Conservation (phyloP, 2,888 invertebrate species). For the Exocentrus adspersus region DNA sequence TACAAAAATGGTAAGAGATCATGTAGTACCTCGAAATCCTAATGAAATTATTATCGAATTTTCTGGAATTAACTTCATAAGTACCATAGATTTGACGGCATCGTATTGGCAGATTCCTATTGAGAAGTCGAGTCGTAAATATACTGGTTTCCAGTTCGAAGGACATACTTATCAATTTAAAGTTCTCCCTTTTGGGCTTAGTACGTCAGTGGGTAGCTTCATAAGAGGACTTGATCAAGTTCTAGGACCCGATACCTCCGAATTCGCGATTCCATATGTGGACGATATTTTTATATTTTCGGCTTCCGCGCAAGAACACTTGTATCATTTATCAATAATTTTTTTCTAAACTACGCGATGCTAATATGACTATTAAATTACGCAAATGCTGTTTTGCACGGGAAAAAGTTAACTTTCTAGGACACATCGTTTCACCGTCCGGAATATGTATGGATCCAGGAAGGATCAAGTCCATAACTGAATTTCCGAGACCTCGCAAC, state of each 20-base stretch:
- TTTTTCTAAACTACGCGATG: neutral
- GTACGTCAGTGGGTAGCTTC: conserved; percentile 5
- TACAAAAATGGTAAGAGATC: conserved; percentile 6
- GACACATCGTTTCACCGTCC: conserved; percentile 13
- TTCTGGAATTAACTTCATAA: neutral
- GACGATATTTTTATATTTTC: conserved; percentile 3
- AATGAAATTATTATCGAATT: conserved; percentile 1
- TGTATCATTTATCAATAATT: neutral
- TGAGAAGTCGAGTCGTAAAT: neutral
- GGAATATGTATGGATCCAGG: neutral
- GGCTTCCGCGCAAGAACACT: neutral
- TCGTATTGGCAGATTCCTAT: conserved; percentile 19
- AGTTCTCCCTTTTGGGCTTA: neutral
- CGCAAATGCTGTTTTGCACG: conserved; percentile 7
- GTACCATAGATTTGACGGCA: conserved; percentile 13
- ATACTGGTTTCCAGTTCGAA: conserved; percentile 9
- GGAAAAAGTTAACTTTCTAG: neutral
- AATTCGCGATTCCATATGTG: neutral
- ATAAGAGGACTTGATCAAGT: neutral
- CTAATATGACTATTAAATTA: conserved; percentile 4
- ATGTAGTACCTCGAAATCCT: neutral
- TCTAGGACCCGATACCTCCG: neutral
- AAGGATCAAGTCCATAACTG: conserved; percentile 1
- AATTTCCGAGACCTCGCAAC: conserved; percentile 9
- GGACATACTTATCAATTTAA: conserved; percentile 6